Evolutionary conservation across 2,888 invertebrate genomes (phyloP).

Genomic region (Rhyacophila evoluta): DNA sequence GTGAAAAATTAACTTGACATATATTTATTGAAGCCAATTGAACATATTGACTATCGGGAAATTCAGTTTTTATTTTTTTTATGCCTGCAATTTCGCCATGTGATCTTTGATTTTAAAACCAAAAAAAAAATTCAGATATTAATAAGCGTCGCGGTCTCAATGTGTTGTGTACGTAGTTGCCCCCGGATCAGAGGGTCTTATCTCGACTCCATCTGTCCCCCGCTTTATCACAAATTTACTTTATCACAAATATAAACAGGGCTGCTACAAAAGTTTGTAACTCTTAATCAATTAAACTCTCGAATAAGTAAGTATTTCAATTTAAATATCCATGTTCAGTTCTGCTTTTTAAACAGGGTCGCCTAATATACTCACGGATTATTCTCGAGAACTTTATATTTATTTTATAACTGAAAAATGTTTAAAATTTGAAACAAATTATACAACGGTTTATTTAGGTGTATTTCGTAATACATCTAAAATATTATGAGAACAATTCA

Average conservation of each 20-base stretch:
- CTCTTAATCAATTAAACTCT: conserved; percentile 22
- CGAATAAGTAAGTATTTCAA: conserved; percentile 15
- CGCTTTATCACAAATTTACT: conserved; percentile 19
- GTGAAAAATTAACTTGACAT: too few relatives aligned
- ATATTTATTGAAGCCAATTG: too few relatives aligned
- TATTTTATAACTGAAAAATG: neutral
- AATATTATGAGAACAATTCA: too few relatives aligned
- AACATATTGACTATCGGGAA: too few relatives aligned
- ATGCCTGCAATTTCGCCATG: too few relatives aligned
- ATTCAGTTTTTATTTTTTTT: too few relatives aligned
- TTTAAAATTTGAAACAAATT: neutral
- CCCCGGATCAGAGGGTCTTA: conserved; percentile 8
- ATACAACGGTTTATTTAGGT: too few relatives aligned
- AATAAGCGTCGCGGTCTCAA: too few relatives aligned
- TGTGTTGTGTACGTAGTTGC: neutral
- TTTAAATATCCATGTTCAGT: conserved; percentile 15
- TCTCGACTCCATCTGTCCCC: conserved; percentile 17
- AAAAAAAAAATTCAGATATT: too few relatives aligned
- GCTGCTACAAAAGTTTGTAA: neutral
- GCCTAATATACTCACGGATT: neutral
- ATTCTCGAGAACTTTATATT: neutral
- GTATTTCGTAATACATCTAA: too few relatives aligned
- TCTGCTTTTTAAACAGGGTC: neutral
- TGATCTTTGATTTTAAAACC: too few relatives aligned
- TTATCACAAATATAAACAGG: conserved; percentile 19